phyloP scores from a whole-genome alignment of 2,113 vertebrate genomes.

The Patagioenas fasciata region DNA sequence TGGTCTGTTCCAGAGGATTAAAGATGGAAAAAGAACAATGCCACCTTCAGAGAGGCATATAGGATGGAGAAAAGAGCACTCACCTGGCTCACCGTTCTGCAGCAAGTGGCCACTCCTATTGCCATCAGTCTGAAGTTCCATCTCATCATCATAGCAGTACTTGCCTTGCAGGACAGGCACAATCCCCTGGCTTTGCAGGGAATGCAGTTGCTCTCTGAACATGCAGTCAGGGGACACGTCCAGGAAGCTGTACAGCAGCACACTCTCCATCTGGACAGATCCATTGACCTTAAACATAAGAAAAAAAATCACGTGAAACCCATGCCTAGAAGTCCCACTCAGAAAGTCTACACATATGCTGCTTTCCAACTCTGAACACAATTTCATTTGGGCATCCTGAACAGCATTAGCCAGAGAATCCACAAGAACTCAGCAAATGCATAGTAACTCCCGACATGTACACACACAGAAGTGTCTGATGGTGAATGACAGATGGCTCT shows the following conservation, averaged over 20 bases:
- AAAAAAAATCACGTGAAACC: not conserved
- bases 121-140: constrained; percentile 75
- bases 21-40: not conserved
- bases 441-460: not conserved
- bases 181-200: not conserved
- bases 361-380: not conserved
- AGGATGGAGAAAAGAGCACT: not conserved
- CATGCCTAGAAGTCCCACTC: not conserved
- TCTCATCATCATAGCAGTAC: not conserved
- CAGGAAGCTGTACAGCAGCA: constrained; percentile 70
- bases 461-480: not conserved
- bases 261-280: not conserved
- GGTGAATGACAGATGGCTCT: not conserved
- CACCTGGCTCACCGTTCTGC: not conserved
- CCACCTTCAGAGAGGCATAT: not conserved
- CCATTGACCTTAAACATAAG: not conserved
- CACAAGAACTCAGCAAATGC: not conserved
- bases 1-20: no score
- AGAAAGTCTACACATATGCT: fast-evolving
- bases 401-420: not conserved
- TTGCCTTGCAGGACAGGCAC: fast-evolving
- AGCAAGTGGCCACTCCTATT: constrained; percentile 21
- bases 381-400: not conserved
- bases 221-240: not conserved
- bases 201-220: constrained; percentile 57